A percentile compares a stretch with the other conserved stretches of the same genome.
phyloP scores from a whole-genome alignment of 1,140 invertebrate species.

The Archegozetes longisetosus region DNA sequence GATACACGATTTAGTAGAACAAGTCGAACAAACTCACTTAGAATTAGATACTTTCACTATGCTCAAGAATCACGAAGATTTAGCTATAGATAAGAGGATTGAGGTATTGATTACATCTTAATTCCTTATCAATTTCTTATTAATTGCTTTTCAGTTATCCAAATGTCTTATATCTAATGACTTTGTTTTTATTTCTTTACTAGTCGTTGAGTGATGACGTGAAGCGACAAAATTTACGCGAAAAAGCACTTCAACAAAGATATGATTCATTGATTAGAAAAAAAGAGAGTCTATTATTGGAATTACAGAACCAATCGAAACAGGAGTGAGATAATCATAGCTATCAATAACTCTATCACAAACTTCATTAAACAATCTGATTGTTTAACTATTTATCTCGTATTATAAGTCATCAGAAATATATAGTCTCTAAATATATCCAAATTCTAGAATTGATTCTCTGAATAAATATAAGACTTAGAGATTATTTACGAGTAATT shows the following conservation, averaged over 20 bases:
- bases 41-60: constrained; percentile 86
- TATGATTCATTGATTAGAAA: constrained; percentile 46
- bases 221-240: constrained; percentile 70
- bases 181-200: constrained; percentile 32
- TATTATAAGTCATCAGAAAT: no score
- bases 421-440: no score
- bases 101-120: constrained; percentile 36
- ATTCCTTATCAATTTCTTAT: constrained; percentile 5
- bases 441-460: no score
- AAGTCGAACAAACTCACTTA: constrained; percentile 70
- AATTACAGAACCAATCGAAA: constrained; percentile 1
- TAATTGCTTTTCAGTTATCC: constrained; percentile 8
- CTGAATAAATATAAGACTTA: no score
- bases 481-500: no score
- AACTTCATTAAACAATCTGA: no score
- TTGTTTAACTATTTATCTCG: no score
- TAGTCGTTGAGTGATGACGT: constrained; percentile 80
- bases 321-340: no score
- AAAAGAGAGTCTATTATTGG: constrained; percentile 25
- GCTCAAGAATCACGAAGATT: constrained; percentile 71
- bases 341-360: no score
- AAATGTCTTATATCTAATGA: constrained; percentile 6
- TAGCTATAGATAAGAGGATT: constrained; percentile 72
- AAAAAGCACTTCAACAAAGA: constrained; percentile 64
- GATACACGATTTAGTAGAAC: constrained; percentile 66